Evolutionary conservation across 2,113 vertebrate species (phyloP).

Genomic region (Regulus satrapa): DNA sequence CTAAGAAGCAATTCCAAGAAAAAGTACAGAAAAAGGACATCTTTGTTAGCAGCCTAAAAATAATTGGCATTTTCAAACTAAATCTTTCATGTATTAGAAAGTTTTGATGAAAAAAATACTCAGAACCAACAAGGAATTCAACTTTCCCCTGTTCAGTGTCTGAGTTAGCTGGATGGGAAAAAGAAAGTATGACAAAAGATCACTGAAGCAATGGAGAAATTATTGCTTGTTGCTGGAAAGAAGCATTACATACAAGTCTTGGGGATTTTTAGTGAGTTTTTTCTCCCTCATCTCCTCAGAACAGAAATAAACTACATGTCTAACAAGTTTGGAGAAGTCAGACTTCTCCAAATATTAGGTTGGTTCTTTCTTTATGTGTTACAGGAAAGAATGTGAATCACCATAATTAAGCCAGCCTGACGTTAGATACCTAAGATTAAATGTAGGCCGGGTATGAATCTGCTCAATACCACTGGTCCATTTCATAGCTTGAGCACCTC

Average conservation of each 20-base stretch:
- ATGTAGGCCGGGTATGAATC: background rate
- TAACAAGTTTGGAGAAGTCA: background rate
- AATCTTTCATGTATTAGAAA: background rate
- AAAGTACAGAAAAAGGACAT: background rate
- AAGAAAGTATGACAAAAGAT: background rate
- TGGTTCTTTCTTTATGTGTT: background rate
- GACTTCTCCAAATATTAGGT: background rate
- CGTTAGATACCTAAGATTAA: background rate
- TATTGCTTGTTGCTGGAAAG: background rate
- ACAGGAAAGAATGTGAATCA: background rate
- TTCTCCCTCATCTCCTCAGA: background rate
- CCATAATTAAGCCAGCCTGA: background rate
- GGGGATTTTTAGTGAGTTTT: background rate
- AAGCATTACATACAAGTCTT: background rate
- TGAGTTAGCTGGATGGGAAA: background rate
- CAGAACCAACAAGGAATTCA: background rate
- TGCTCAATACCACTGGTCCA: background rate
- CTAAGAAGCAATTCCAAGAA: background rate
- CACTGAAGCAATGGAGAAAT: background rate
- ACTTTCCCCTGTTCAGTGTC: background rate
- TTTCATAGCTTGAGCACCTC: background rate
- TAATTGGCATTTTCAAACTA: background rate
- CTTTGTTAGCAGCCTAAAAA: constrained; percentile 24
- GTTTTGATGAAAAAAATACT: background rate
- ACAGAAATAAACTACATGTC: background rate